phyloP scores from a whole-genome alignment of 2,888 invertebrate species.

The Dromius quadrimaculatus region DNA sequence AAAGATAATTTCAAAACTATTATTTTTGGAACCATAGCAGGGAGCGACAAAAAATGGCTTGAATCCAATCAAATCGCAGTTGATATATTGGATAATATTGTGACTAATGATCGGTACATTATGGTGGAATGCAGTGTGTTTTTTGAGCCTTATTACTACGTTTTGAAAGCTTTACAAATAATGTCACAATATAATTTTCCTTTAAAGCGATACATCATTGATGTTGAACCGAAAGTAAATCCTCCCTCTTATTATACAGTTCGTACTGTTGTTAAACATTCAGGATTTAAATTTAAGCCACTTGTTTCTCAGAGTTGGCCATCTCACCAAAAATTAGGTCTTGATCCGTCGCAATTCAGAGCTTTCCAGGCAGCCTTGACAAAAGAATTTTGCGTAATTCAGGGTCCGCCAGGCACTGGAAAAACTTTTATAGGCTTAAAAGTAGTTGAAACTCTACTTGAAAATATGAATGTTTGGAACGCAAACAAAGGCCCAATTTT shows the following conservation, averaged over 20 bases:
- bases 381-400: slow-evolving; percentile 81
- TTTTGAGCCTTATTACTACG: too few species aligned
- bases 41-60: slow-evolving; percentile 69
- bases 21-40: slow-evolving; percentile 77
- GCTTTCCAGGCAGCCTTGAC: too few species aligned
- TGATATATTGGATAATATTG: slow-evolving; percentile 67
- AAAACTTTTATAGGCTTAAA: slow-evolving; percentile 82
- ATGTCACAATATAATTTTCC: slow-evolving; percentile 73
- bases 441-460: slow-evolving; percentile 76
- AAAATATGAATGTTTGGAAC: slow-evolving; percentile 68
- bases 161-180: too few species aligned
- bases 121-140: too few species aligned
- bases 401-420: slow-evolving; percentile 93
- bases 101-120: slow-evolving; percentile 64
- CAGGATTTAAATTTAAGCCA: slow-evolving; percentile 34
- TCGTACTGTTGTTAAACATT: slow-evolving; percentile 36
- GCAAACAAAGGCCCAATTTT: slow-evolving; percentile 67
- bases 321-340: slow-evolving; percentile 73
- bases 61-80: slow-evolving; percentile 69
- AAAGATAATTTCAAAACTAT: slow-evolving; percentile 76
- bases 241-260: slow-evolving; percentile 64
- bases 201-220: slow-evolving; percentile 77
- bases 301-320: slow-evolving; percentile 66
- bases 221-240: slow-evolving; percentile 63
- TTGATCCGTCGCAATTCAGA: too few species aligned